Conservation (phyloP, 1,140 invertebrate species). For the Drosophila pachea region DNA sequence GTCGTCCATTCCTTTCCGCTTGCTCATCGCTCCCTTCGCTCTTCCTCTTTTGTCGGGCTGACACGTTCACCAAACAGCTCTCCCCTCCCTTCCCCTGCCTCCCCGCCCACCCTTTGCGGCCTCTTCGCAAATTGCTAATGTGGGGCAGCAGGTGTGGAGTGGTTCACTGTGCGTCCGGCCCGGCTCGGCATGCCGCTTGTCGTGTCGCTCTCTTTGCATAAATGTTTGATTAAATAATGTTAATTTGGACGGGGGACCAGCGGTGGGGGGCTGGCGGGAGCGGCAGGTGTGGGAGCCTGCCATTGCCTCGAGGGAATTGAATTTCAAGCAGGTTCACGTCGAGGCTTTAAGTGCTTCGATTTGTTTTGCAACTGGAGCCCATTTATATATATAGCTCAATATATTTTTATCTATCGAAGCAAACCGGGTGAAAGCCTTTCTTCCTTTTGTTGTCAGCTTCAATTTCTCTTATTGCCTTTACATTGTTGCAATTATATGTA, state of each 20-base stretch:
- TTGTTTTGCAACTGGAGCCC: conserved; percentile 3
- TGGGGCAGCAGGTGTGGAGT: conserved; percentile 63
- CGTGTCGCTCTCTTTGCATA: conserved; percentile 61
- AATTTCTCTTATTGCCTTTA: conserved; percentile 17
- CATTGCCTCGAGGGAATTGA: conserved; percentile 21
- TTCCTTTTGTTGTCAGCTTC: conserved; percentile 6
- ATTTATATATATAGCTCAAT: neutral
- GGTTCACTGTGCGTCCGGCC: conserved; percentile 30
- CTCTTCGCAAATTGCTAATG: conserved; percentile 51
- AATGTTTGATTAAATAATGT: conserved; percentile 66
- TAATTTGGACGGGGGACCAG: conserved; percentile 50
- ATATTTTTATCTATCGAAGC: conserved; percentile 22
- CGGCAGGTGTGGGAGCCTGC: too few relatives aligned
- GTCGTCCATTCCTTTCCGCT: neutral
- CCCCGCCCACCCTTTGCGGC: conserved; percentile 42
- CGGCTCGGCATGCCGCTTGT: neutral
- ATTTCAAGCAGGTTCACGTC: conserved; percentile 1
- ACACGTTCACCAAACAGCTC: conserved; percentile 27
- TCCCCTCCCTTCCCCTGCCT: conserved; percentile 3
- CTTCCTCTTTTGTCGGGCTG: conserved; percentile 24
- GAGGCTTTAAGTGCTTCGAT: neutral
- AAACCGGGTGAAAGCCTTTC: conserved; percentile 5
- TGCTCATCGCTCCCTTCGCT: neutral
- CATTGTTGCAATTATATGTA: conserved; percentile 24
- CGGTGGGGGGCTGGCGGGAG: neutral